Evolutionary conservation across 2,888 invertebrate genomes (phyloP).

Genomic region (Rhimphoctona megacephalus): DNA sequence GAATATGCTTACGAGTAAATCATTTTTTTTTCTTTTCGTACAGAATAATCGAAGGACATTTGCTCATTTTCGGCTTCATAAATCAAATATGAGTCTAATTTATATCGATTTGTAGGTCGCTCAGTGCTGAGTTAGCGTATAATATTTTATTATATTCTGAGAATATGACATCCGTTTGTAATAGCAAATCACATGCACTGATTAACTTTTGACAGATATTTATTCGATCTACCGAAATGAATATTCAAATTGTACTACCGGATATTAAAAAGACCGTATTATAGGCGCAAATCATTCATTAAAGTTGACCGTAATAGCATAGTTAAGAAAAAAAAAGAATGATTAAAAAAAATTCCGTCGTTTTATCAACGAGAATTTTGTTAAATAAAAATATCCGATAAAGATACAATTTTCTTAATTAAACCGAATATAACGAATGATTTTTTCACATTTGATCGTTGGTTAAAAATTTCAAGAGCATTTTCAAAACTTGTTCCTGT

Average conservation of each 20-base stretch:
- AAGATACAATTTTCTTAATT: neutral
- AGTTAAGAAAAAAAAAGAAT: neutral
- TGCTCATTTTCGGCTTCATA: neutral
- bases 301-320: neutral
- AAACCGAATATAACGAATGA: neutral
- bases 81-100: neutral
- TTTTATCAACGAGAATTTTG: neutral
- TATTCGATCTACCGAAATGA: too few relatives aligned
- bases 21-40: neutral
- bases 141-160: too few relatives aligned
- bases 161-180: neutral
- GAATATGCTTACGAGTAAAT: too few relatives aligned
- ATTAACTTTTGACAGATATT: too few relatives aligned
- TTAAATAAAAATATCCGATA: neutral
- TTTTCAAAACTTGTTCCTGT: neutral
- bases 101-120: neutral
- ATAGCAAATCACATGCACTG: neutral
- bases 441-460: neutral
- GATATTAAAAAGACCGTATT: neutral
- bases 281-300: neutral
- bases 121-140: too few relatives aligned
- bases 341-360: neutral
- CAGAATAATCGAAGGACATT: neutral
- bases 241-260: too few relatives aligned
- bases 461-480: neutral